Conservation (phyloP, 2,888 invertebrate species). For the Scelioninae gen. 2 region DNA sequence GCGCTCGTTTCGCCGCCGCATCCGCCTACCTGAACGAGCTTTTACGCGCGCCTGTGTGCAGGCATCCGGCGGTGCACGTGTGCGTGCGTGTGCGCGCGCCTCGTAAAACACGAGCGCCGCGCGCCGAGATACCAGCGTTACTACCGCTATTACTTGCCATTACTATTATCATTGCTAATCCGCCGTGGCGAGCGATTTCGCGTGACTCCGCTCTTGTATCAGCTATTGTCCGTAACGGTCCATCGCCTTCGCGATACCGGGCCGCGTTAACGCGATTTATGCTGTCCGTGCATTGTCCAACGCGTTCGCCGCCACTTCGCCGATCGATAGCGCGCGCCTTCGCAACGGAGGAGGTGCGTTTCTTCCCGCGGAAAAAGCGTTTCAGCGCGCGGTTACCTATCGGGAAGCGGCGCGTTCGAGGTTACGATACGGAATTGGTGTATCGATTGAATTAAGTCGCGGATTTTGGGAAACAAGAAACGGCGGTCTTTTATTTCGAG, state of each 20-base stretch:
- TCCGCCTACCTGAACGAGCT: slow-evolving; percentile 61
- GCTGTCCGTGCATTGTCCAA: slow-evolving; percentile 45
- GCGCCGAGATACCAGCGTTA: slow-evolving; percentile 63
- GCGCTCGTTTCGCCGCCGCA: slow-evolving; percentile 57
- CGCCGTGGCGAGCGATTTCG: slow-evolving; percentile 58
- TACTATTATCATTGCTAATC: slow-evolving; percentile 60
- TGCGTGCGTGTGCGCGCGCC: slow-evolving; percentile 52
- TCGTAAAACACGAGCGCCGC: slow-evolving; percentile 65
- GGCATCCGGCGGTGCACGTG: slow-evolving; percentile 35
- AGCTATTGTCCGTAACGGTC: slow-evolving; percentile 59
- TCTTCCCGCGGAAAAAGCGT: too few species aligned
- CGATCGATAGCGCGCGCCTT: slow-evolving; percentile 14
- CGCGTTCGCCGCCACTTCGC: slow-evolving; percentile 31
- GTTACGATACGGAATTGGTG: too few species aligned
- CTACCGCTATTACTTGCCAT: slow-evolving; percentile 60
- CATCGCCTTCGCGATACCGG: slow-evolving; percentile 58
- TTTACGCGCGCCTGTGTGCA: slow-evolving; percentile 49
- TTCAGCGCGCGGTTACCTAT: too few species aligned
- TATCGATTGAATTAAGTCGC: not conserved
- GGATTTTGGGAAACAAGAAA: too few species aligned
- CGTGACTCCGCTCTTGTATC: slow-evolving; percentile 57
- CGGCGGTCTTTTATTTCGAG: too few species aligned
- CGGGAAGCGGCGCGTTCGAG: not conserved
- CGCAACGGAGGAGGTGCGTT: too few species aligned
- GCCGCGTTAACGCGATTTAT: slow-evolving; percentile 57